A percentile compares a stretch with the other conserved stretches of the same genome.
Evolutionary conservation across 2,888 invertebrate genomes (phyloP).

Genomic region (Drosophila seclusa): DNA sequence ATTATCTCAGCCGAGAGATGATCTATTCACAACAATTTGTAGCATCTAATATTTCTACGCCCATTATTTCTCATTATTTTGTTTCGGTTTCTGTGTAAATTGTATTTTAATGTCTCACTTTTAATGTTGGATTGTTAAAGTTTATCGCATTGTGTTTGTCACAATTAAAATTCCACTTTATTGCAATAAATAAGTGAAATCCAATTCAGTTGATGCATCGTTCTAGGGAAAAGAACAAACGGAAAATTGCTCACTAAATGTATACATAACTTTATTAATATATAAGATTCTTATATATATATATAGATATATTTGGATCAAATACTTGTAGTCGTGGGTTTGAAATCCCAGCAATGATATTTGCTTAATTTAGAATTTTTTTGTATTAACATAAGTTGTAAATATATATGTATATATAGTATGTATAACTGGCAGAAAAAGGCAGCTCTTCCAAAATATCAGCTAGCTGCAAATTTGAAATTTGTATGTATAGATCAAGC

Average conservation of each 20-base stretch:
- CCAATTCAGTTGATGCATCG: conserved; percentile 32
- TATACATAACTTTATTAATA: background rate
- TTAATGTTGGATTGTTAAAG: conserved; percentile 46
- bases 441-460: background rate
- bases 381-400: background rate
- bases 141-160: conserved; percentile 54
- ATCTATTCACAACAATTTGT: conserved; percentile 21
- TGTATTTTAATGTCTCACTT: conserved; percentile 6
- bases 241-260: background rate
- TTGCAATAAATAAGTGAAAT: conserved; percentile 56
- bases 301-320: conserved; percentile 1
- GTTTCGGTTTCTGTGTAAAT: background rate
- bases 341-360: background rate
- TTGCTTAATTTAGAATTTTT: background rate
- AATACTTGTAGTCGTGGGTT: background rate
- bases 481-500: background rate
- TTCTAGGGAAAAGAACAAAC: background rate
- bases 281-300: background rate
- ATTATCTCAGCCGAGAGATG: conserved; percentile 25
- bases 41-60: conserved; percentile 25
- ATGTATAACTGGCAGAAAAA: background rate
- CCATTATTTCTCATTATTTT: conserved; percentile 35
- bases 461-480: conserved; percentile 3
- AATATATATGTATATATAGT: conserved; percentile 1
- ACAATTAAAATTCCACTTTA: conserved; percentile 60